These are phyloP conservation scores for Naso thynnoides DNA, from an alignment of 2,797 vertebrate species.

Conservation along the genomic window DNA sequence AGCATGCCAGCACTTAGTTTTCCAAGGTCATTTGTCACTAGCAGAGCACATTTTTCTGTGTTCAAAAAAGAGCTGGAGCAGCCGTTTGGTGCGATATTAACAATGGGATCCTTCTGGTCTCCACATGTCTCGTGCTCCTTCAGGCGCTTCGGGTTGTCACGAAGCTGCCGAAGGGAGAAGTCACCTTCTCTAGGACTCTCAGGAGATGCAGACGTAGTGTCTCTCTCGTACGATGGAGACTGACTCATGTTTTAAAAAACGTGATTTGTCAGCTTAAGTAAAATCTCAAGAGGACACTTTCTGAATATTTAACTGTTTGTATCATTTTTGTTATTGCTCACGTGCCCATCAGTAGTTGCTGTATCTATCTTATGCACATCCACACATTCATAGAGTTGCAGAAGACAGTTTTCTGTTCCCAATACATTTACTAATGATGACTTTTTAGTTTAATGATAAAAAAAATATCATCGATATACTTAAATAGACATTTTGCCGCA, in stretches of 20 bases:
- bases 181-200: slow-evolving; percentile 73
- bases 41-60: slow-evolving; percentile 54
- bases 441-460: slow-evolving; percentile 18
- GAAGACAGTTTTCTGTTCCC: slow-evolving; percentile 17
- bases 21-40: slow-evolving; percentile 74
- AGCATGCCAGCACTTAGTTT: slow-evolving; percentile 46
- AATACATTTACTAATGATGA: slow-evolving; percentile 37
- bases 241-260: slow-evolving; percentile 65
- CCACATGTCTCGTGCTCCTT: slow-evolving; percentile 70
- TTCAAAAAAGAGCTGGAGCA: slow-evolving; percentile 59
- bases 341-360: slow-evolving; percentile 51
- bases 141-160: slow-evolving; percentile 71
- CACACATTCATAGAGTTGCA: slow-evolving; percentile 26
- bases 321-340: slow-evolving; percentile 62
- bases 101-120: slow-evolving; percentile 67
- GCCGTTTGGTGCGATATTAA: slow-evolving; percentile 69
- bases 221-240: slow-evolving; percentile 59
- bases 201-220: slow-evolving; percentile 63
- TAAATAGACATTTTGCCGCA: slow-evolving; percentile 24
- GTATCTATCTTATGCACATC: slow-evolving; percentile 36
- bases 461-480: background rate
- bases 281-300: slow-evolving; percentile 57
- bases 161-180: slow-evolving; percentile 66
- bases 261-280: slow-evolving; percentile 66
- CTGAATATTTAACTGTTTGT: slow-evolving; percentile 57